Evolutionary conservation across 2,113 vertebrate genomes (phyloP).

Genomic region (Progne subis): DNA sequence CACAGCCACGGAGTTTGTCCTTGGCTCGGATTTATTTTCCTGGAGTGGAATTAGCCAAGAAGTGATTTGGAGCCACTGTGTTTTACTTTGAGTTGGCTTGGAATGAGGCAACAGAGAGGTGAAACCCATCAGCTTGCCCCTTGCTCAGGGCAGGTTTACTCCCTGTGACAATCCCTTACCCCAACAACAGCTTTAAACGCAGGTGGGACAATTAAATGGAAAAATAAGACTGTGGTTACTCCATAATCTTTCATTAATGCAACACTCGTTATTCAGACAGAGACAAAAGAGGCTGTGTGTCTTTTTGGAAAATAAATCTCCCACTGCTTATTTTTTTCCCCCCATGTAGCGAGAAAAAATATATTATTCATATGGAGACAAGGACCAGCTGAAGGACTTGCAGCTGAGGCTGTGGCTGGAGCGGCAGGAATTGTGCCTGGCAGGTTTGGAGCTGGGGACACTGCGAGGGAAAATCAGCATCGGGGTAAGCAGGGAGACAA

Average conservation of each 20-base stretch:
- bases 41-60: neutral
- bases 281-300: neutral
- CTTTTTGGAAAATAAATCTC: slow-evolving; percentile 19
- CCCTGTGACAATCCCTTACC: neutral
- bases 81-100: neutral
- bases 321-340: neutral
- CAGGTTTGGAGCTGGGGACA: neutral
- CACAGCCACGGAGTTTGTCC: neutral
- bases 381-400: slow-evolving; percentile 58
- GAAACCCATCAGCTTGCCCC: neutral
- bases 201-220: slow-evolving; percentile 5
- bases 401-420: slow-evolving; percentile 33
- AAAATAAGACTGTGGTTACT: neutral
- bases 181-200: neutral
- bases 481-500: neutral
- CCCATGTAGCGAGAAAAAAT: neutral
- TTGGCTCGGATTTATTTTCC: neutral
- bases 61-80: neutral
- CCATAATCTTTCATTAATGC: neutral
- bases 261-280: neutral
- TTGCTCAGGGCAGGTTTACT: neutral
- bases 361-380: slow-evolving; percentile 29
- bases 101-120: neutral
- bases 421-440: slow-evolving; percentile 2
- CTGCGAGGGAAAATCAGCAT: neutral